Evolutionary conservation across 2,113 vertebrate genomes (phyloP).

Genomic region (Glaucidium brasilianum): DNA sequence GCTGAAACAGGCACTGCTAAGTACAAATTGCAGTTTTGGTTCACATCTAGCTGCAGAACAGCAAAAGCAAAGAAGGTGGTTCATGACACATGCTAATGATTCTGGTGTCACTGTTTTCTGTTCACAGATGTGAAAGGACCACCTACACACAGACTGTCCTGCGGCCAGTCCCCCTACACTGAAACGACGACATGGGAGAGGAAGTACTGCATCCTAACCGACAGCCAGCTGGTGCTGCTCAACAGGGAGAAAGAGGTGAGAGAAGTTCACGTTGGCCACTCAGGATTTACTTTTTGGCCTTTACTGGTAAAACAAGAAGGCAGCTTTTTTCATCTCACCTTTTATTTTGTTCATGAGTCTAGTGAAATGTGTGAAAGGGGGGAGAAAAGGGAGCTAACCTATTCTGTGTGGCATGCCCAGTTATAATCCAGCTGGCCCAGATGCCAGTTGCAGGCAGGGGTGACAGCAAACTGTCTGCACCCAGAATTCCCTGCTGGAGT

Average conservation of each 20-base stretch:
- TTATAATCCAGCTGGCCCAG: not conserved
- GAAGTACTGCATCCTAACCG: slow-evolving; percentile 91
- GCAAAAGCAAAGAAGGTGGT: not conserved
- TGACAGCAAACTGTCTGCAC: not conserved
- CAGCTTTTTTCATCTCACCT: not conserved
- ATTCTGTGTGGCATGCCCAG: fast-evolving
- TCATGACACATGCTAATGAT: not conserved
- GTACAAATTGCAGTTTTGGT: not conserved
- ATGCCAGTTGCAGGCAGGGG: not conserved
- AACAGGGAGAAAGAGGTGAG: slow-evolving; percentile 91
- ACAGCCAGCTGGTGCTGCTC: slow-evolving; percentile 92
- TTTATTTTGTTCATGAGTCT: fast-evolving
- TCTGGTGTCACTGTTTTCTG: not conserved
- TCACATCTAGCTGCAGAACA: not conserved
- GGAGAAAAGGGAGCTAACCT: not conserved
- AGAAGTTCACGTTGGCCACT: fast-evolving
- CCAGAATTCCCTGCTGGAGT: not conserved
- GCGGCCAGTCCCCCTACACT: slow-evolving; percentile 88
- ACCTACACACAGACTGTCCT: slow-evolving; percentile 89
- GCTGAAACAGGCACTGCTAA: not conserved
- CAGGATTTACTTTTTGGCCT: not conserved
- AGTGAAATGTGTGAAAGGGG: not conserved
- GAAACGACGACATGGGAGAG: slow-evolving; percentile 88
- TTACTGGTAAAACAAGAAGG: not conserved
- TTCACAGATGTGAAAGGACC: slow-evolving; percentile 91